A percentile compares a stretch with the other conserved stretches of the same genome.
Conservation (phyloP, 1,140 invertebrate genomes). For the Ostrea edulis region DNA sequence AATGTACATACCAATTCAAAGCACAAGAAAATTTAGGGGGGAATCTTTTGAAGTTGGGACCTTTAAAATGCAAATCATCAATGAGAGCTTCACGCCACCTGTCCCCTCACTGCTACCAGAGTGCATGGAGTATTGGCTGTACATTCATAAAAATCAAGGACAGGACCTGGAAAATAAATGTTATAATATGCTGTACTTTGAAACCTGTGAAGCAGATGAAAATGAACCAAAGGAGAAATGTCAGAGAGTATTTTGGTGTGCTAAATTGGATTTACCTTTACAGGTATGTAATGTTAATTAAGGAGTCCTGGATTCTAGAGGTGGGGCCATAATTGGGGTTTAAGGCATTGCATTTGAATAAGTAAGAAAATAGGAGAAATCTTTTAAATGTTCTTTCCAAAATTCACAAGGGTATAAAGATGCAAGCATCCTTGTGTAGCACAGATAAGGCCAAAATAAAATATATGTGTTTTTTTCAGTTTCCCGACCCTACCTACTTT, state of each 20-base stretch:
- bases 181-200: conserved; percentile 76
- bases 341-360: too few relatives aligned
- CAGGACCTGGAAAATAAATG: background rate
- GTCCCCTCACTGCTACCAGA: conserved; percentile 8
- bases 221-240: conserved; percentile 47
- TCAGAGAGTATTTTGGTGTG: conserved; percentile 62
- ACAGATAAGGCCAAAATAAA: too few relatives aligned
- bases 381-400: too few relatives aligned
- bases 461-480: too few relatives aligned
- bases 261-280: conserved; percentile 39
- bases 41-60: background rate
- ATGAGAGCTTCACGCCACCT: background rate
- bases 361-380: too few relatives aligned
- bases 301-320: too few relatives aligned
- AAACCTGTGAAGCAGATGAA: conserved; percentile 65
- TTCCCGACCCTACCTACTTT: too few relatives aligned
- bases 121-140: conserved; percentile 73
- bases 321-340: too few relatives aligned
- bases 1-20: conserved; percentile 57
- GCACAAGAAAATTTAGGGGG: background rate
- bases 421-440: too few relatives aligned
- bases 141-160: conserved; percentile 69
- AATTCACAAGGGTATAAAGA: too few relatives aligned
- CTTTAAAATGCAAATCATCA: background rate
- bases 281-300: conserved; percentile 26